Percentiles rank a stretch among this genome's conserved stretches.
Evolutionary conservation across 1,140 invertebrate species (phyloP).

Genomic region (Himalopsyche phryganea): DNA sequence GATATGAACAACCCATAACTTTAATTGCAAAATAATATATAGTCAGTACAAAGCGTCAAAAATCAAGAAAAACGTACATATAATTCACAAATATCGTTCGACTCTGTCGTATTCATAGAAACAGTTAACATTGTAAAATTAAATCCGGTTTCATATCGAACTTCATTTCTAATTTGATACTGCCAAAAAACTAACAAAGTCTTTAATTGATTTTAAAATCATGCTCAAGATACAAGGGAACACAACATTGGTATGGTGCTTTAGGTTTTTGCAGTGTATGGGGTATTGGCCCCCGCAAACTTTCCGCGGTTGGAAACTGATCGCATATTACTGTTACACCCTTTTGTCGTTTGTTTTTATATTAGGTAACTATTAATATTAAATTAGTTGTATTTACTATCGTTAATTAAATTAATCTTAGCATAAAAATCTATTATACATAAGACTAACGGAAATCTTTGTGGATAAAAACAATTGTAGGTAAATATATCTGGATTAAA

Average conservation of each 20-base stretch:
- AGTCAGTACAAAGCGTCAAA: no score
- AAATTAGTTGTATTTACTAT: no score
- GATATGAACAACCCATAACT: no score
- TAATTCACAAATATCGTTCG: no score
- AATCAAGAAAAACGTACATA: no score
- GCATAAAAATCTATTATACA: no score
- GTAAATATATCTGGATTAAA: no score
- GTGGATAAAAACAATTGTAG: no score
- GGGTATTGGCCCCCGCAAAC: conserved; percentile 40
- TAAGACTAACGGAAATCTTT: no score
- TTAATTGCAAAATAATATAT: no score
- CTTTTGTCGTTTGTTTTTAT: conserved; percentile 39
- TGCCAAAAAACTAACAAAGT: neutral
- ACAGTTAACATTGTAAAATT: neutral
- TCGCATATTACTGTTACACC: conserved; percentile 37
- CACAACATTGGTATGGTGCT: neutral
- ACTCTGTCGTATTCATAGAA: neutral
- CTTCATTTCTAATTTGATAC: no score
- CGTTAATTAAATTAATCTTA: neutral
- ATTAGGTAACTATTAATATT: conserved; percentile 39
- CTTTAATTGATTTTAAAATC: neutral
- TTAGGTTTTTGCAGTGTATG: conserved; percentile 13
- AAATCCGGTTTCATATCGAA: neutral
- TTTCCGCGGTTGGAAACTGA: conserved; percentile 16
- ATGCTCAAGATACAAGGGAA: neutral